Evolutionary conservation across 2,113 vertebrate genomes (phyloP), one percentile per base, ranked within the genome.

Genomic region (Sturnus vulgaris): DNA sequence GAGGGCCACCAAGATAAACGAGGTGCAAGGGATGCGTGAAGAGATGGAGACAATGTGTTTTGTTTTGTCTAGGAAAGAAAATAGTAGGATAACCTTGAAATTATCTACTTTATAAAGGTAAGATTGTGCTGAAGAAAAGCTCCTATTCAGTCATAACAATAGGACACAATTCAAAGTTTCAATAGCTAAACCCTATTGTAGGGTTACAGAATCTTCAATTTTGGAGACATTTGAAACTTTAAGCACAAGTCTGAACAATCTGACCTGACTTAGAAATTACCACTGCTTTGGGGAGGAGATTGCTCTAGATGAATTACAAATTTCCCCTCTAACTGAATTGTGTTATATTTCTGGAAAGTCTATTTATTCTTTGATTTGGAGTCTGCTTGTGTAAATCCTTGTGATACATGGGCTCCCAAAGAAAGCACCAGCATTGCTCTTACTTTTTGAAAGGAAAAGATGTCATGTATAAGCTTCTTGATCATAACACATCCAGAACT

Each of bases 11-110:
- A 55, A 80, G 37, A 49, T 15, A n/a, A 63, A 25, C 5, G 14
- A 61, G 9, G 9, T 27, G 22, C 23, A 44, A 8, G 53, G 14
- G 9, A 30, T 33, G 3, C 18, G 28, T n/a, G 24, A 17, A 79
- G 42, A 65, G 3, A 5, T 11, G 14, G 25, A 66, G 11, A 37
- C 11, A 68, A 53, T 0, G 1, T 0, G 7, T 75, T 79, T 56
- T 57, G 3, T 66, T 86, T 63, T 46, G 35, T 27, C 19, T 71
- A 21, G 52, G 71, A 91, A 79, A 63, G 3, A 66, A 55, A 86
- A 63, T 2, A 35, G 19, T 15, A 49, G 4, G 63, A 49, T 19
- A 52, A 10, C 24, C 49, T 7, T 40, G 14, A 28, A 49, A 25
- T 75, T 53, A 31, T 21, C 16, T 76, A 22, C 31, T 46, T 7